Evolutionary conservation across 92 coral and sea anemone genomes (phyloP).

Genomic region (Phenganax marumi): DNA sequence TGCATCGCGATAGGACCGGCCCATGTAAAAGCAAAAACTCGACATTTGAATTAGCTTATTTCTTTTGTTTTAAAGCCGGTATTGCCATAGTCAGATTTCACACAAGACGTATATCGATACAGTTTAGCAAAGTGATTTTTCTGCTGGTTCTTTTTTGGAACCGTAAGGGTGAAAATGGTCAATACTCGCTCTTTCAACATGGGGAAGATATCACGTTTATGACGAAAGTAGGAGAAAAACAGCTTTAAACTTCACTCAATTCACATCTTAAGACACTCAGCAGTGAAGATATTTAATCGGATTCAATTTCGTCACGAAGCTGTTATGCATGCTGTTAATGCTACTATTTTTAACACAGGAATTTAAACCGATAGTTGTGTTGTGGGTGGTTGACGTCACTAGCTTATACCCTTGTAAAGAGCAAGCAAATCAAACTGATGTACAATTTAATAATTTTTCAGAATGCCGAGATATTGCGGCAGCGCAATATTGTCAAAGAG

Average conservation of each 20-base stretch:
- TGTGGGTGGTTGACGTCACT: not conserved
- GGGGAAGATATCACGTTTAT: not conserved
- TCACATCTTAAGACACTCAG: not conserved
- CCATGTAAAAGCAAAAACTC: too few species aligned
- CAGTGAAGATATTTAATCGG: not conserved
- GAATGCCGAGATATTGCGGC: not conserved
- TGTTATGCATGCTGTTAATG: not conserved
- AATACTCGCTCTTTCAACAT: not conserved
- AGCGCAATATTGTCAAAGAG: not conserved
- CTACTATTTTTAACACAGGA: not conserved
- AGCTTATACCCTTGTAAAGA: not conserved
- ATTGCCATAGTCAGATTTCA: too few species aligned
- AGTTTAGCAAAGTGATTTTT: too few species aligned
- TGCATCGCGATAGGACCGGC: too few species aligned
- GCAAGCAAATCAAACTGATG: not conserved
- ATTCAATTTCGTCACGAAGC: not conserved
- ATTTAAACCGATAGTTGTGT: not conserved
- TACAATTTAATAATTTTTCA: not conserved
- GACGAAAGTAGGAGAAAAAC: not conserved
- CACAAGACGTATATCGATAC: too few species aligned
- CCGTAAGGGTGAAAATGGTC: not conserved
- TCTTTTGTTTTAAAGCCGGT: too few species aligned
- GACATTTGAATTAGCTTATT: too few species aligned
- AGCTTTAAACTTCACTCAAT: not conserved
- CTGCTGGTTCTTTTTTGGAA: too few species aligned